These are phyloP conservation scores for Gavia stellata DNA, from an alignment of 2,113 vertebrate species.

Conservation along the genomic window DNA sequence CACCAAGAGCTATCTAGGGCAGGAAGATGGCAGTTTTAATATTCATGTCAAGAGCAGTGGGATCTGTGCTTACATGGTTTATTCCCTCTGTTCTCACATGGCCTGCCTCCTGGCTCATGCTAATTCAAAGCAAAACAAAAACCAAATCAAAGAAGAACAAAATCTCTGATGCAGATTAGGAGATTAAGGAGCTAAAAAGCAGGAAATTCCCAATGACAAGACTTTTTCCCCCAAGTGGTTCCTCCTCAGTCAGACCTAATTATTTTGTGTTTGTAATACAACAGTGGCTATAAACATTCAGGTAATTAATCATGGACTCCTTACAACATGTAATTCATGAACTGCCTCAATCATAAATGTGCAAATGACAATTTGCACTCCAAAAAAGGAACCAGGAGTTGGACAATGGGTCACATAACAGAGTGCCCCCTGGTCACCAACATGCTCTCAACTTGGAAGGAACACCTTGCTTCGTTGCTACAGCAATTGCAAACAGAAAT, in stretches of 20 bases:
- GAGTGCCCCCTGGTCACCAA: background rate
- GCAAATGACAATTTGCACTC: background rate
- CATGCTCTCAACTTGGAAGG: fast-evolving
- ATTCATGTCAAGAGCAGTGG: background rate
- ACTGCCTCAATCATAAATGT: background rate
- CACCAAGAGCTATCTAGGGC: background rate
- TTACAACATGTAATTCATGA: background rate
- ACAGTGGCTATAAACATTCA: background rate
- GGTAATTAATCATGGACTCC: background rate
- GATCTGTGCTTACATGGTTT: background rate
- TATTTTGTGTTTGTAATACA: background rate
- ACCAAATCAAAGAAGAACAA: background rate
- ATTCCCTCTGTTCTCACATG: background rate
- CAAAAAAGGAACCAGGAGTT: background rate
- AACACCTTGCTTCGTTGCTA: background rate
- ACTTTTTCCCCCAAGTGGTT: background rate
- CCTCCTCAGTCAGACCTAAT: background rate
- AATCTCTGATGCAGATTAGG: constrained; percentile 17
- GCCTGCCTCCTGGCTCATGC: background rate
- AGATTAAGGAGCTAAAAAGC: constrained; percentile 12
- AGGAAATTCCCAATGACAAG: background rate
- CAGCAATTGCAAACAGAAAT: background rate
- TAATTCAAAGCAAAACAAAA: constrained; percentile 26
- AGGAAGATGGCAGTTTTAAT: background rate
- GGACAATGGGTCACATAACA: fast-evolving